Evolutionary conservation across 2,888 invertebrate species (phyloP).

Genomic region (Acrobasis repandana): DNA sequence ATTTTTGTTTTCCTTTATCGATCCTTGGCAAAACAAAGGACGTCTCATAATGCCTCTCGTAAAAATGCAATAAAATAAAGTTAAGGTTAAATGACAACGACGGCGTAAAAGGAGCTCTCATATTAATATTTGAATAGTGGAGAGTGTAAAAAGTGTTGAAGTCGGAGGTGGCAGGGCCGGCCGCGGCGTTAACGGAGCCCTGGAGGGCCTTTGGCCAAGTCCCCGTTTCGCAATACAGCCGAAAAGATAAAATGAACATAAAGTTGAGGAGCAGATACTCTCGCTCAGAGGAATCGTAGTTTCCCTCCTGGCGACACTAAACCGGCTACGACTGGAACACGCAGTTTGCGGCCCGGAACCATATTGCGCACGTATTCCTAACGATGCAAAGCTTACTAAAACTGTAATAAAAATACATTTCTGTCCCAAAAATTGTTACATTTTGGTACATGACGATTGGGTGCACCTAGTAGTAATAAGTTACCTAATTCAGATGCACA

Average conservation of each 20-base stretch:
- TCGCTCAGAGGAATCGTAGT: constrained; percentile 79
- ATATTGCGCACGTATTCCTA: constrained; percentile 32
- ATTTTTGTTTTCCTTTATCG: constrained; percentile 18
- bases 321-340: constrained; percentile 61
- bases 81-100: constrained; percentile 49
- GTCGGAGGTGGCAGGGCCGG: constrained; percentile 64
- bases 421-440: no score
- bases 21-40: constrained; percentile 29
- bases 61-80: constrained; percentile 44
- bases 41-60: constrained; percentile 39
- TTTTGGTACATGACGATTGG: no score
- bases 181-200: constrained; percentile 77
- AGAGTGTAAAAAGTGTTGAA: constrained; percentile 71
- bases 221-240: constrained; percentile 77
- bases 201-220: constrained; percentile 75
- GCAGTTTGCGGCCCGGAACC: constrained; percentile 57
- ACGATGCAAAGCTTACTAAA: constrained; percentile 5
- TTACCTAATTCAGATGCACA: no score
- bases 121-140: constrained; percentile 77
- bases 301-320: constrained; percentile 76
- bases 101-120: constrained; percentile 43
- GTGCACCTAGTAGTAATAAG: no score
- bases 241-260: constrained; percentile 83
- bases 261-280: constrained; percentile 79
- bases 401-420: background rate